Percentiles rank a stretch among this genome's conserved stretches.
Evolutionary conservation across 1,140 invertebrate species (phyloP).

Genomic region (Grapholita molesta): DNA sequence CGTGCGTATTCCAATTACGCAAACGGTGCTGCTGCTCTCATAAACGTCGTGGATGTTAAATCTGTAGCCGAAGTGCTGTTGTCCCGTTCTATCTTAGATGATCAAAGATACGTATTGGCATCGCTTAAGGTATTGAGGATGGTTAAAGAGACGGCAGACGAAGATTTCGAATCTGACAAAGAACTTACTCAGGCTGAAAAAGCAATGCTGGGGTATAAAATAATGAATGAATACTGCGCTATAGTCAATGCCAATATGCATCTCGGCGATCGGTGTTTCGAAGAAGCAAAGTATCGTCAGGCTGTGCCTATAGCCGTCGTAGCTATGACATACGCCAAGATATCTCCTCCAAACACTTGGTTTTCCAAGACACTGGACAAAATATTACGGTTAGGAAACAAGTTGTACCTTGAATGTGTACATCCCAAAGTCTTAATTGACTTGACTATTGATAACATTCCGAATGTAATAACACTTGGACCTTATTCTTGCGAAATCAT

Average conservation of each 20-base stretch:
- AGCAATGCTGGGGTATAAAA: constrained; percentile 73
- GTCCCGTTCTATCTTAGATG: constrained; percentile 68
- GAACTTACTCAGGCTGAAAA: constrained; percentile 66
- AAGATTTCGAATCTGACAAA: constrained; percentile 70
- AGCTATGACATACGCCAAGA: constrained; percentile 77
- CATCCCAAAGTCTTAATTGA: constrained; percentile 68
- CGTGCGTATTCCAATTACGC: constrained; percentile 62
- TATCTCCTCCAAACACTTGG: constrained; percentile 78
- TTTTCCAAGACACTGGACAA: constrained; percentile 77
- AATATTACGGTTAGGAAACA: constrained; percentile 76
- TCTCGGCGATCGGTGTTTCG: constrained; percentile 77
- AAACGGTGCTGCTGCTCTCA: constrained; percentile 70
- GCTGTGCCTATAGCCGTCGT: constrained; percentile 71
- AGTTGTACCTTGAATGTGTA: constrained; percentile 67
- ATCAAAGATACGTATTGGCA: constrained; percentile 75
- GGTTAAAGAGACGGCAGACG: constrained; percentile 60
- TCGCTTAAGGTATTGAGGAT: constrained; percentile 72
- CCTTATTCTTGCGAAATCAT: constrained; percentile 78
- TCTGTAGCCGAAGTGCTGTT: constrained; percentile 73
- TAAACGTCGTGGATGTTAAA: constrained; percentile 72
- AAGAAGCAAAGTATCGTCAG: constrained; percentile 75
- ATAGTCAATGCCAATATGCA: constrained; percentile 77
- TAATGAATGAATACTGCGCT: constrained; percentile 75
- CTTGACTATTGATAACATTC: constrained; percentile 73
- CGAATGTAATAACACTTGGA: constrained; percentile 76